phyloP scores from a whole-genome alignment of 2,113 vertebrate species.

The Globicephala melas region DNA sequence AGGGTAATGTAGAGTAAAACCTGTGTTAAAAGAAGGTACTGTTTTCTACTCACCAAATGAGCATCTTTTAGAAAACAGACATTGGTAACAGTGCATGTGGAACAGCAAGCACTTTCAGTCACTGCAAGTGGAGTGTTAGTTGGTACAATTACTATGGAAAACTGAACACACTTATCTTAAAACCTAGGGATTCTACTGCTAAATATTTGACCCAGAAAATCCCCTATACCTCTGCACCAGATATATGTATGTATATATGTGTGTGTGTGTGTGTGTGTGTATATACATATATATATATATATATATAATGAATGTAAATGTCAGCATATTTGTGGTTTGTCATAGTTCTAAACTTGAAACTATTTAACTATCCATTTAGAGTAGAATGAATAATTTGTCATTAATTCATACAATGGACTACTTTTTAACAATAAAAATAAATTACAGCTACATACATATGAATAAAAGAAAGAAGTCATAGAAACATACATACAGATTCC shows the following conservation, averaged over 20 bases:
- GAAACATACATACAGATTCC: no score
- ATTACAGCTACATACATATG: no score
- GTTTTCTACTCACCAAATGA: neutral
- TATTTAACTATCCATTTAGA: no score
- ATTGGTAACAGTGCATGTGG: neutral
- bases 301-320: neutral
- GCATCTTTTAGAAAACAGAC: neutral
- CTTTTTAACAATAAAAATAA: no score
- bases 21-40: neutral
- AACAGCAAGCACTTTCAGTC: neutral
- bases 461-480: no score
- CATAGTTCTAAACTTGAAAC: neutral
- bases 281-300: no score
- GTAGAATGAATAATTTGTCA: no score
- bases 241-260: no score
- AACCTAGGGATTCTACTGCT: neutral
- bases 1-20: neutral
- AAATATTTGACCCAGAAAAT: neutral
- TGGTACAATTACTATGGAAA: neutral
- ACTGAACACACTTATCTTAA: neutral
- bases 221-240: neutral
- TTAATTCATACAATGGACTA: no score
- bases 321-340: neutral
- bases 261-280: rapidly evolving
- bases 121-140: neutral